Percentiles rank a stretch among this genome's conserved stretches.
Evolutionary conservation across 2,888 invertebrate species (phyloP).

Genomic region (Acholoe squamosa): DNA sequence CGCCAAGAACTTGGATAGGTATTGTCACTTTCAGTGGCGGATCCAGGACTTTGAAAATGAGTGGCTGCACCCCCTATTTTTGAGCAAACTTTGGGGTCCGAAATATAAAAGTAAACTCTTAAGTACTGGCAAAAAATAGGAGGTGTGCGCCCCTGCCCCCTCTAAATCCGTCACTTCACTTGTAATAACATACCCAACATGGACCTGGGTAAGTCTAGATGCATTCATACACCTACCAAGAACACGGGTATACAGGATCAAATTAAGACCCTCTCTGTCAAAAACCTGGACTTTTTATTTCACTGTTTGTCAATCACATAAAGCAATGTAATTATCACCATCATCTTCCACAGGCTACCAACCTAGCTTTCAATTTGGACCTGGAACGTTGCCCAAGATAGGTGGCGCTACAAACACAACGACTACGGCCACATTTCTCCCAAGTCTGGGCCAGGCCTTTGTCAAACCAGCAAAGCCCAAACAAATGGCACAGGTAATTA

Average conservation of each 20-base stretch:
- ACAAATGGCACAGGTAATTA: slow-evolving; percentile 37
- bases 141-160: no score
- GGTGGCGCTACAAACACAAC: slow-evolving; percentile 50
- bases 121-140: no score
- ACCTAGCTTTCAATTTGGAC: slow-evolving; percentile 56
- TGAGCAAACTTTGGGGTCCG: no score
- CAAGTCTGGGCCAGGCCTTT: slow-evolving; percentile 63
- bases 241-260: no score
- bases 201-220: no score
- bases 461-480: slow-evolving; percentile 64
- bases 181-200: no score
- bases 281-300: neutral
- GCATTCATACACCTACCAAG: no score
- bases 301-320: neutral
- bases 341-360: slow-evolving; percentile 28
- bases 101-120: no score
- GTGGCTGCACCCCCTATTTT: no score
- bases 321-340: neutral
- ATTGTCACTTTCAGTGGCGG: no score
- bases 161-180: no score
- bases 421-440: slow-evolving; percentile 65
- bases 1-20: neutral
- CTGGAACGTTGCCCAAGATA: slow-evolving; percentile 64
- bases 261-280: no score
- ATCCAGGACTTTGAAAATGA: neutral